These are phyloP conservation scores for Microctenopoma stevenorrisi DNA, from an alignment of 2,797 vertebrate species.

Conservation along the genomic window DNA sequence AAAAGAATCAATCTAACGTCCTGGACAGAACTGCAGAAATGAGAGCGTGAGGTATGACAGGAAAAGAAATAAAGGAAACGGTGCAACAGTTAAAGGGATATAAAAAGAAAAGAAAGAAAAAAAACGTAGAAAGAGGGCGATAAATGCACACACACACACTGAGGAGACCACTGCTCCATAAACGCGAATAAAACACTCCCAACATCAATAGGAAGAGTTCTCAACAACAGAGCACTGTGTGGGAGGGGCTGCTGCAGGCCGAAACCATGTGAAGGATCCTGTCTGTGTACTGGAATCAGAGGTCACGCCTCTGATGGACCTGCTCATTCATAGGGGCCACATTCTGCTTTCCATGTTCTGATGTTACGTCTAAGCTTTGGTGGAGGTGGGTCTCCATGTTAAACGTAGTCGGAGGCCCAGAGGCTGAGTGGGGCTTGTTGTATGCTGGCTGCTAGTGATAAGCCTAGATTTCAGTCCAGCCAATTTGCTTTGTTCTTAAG, in stretches of 20 bases:
- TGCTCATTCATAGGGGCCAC: too few relatives aligned
- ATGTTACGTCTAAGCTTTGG: too few relatives aligned
- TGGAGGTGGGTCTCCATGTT: too few relatives aligned
- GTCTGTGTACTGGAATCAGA: too few relatives aligned
- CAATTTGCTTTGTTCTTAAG: too few relatives aligned
- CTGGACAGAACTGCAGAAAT: not conserved
- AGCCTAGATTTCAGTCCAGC: too few relatives aligned
- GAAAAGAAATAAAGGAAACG: conserved; percentile 29
- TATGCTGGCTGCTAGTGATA: too few relatives aligned
- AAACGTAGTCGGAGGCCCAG: too few relatives aligned
- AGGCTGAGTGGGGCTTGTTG: too few relatives aligned
- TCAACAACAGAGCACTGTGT: conserved; percentile 46
- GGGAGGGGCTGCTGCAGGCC: conserved; percentile 30
- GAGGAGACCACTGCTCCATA: conserved; percentile 59
- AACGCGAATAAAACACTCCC: conserved; percentile 61
- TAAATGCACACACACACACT: conserved; percentile 6
- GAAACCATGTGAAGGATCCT: not conserved
- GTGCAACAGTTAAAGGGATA: conserved; percentile 28
- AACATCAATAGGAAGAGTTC: conserved; percentile 67
- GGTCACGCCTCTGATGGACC: too few relatives aligned
- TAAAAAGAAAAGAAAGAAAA: conserved; percentile 44
- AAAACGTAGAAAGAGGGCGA: conserved; percentile 17
- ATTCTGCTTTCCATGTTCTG: too few relatives aligned
- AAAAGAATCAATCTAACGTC: conserved; percentile 13
- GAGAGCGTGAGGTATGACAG: conserved; percentile 9